Percentiles rank a stretch among this genome's conserved stretches.
Conservation (phyloP, 2,888 invertebrate species). For the Sisyra terminalis region DNA sequence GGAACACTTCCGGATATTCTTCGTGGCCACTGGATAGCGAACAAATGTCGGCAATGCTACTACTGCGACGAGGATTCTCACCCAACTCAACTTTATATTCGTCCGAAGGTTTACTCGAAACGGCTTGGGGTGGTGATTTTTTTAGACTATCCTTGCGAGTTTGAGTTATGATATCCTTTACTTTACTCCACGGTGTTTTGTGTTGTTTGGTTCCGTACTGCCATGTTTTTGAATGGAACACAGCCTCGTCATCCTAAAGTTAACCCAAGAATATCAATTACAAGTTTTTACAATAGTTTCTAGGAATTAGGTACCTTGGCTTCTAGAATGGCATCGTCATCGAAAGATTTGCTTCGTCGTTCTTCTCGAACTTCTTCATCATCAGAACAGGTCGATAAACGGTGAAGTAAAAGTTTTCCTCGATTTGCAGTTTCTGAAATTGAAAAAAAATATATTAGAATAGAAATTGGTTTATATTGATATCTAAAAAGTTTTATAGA, state of each 20-base stretch:
- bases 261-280: conserved; percentile 1
- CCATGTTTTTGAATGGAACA: conserved; percentile 25
- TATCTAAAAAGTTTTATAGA: too few species aligned
- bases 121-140: conserved; percentile 30
- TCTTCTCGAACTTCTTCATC: conserved; percentile 9
- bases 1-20: neutral
- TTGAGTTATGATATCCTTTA: conserved; percentile 54
- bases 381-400: conserved; percentile 10
- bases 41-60: conserved; percentile 6
- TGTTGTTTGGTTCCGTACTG: conserved; percentile 29
- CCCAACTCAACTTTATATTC: conserved; percentile 20
- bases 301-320: neutral
- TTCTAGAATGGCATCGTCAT: conserved; percentile 13
- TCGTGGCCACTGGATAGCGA: conserved; percentile 14
- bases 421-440: conserved; percentile 4
- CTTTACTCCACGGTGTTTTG: conserved; percentile 62
- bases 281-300: conserved; percentile 2
- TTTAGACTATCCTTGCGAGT: conserved; percentile 49
- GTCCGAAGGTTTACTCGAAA: conserved; percentile 23
- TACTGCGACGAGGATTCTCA: neutral
- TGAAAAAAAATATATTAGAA: too few species aligned
- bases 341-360: conserved; percentile 17
- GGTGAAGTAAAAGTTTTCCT: conserved; percentile 1
- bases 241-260: conserved; percentile 31
- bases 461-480: too few species aligned